Evolutionary conservation across 1,140 invertebrate species (phyloP).

Genomic region (Caenorhabditis brenneri): DNA sequence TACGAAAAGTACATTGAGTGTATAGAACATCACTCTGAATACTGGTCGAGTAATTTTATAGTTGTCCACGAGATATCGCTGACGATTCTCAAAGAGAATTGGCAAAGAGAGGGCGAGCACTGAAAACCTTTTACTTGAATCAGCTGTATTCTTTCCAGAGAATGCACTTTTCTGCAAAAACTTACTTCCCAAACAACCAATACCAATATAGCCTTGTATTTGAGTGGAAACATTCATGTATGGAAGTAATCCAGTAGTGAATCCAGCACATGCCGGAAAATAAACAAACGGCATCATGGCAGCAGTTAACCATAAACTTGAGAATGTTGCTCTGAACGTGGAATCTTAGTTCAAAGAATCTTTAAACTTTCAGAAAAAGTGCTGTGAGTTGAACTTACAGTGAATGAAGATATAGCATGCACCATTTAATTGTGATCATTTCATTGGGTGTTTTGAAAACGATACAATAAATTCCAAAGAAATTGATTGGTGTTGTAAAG

Average conservation of each 20-base stretch:
- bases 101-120: not conserved
- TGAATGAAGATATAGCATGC: not conserved
- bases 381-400: not conserved
- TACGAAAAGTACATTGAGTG: not conserved
- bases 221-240: not conserved
- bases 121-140: too few species aligned
- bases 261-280: not conserved
- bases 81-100: not conserved
- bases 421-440: not conserved
- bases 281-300: constrained; percentile 11
- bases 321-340: not conserved
- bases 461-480: not conserved
- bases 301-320: not conserved
- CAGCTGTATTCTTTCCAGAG: too few species aligned
- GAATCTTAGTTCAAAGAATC: too few species aligned
- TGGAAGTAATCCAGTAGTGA: constrained; percentile 12
- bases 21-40: not conserved
- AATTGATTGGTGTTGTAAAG: not conserved
- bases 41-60: not conserved
- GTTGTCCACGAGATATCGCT: not conserved
- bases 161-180: too few species aligned
- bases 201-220: not conserved
- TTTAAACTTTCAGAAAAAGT: not conserved
- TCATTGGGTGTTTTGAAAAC: not conserved
- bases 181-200: constrained; percentile 6